These are phyloP conservation scores for Phoenicopterus ruber DNA, from an alignment of 2,113 vertebrate species.

Conservation along the genomic window DNA sequence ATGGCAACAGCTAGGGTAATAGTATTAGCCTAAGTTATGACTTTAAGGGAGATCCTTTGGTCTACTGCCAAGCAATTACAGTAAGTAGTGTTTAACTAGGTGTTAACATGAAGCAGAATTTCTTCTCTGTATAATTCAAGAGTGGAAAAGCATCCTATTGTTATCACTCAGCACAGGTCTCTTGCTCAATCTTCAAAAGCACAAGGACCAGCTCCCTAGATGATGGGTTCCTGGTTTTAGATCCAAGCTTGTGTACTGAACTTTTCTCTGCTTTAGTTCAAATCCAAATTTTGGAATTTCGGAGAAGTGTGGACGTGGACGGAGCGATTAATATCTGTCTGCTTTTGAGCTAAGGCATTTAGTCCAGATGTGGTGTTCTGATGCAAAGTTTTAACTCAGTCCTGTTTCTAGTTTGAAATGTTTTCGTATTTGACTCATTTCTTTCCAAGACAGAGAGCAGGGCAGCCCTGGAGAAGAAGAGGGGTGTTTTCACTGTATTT, in stretches of 20 bases:
- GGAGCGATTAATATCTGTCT: not conserved
- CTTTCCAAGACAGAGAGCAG: not conserved
- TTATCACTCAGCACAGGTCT: not conserved
- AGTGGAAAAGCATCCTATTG: not conserved
- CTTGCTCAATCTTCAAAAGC: not conserved
- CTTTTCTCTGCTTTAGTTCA: not conserved
- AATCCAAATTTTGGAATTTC: not conserved
- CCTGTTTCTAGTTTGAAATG: not conserved
- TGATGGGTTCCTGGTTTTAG: not conserved
- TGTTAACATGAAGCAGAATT: not conserved
- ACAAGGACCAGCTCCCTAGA: not conserved
- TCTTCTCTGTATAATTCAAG: not conserved
- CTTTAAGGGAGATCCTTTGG: not conserved
- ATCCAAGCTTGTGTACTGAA: not conserved
- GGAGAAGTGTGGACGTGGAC: not conserved
- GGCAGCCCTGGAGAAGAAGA: not conserved
- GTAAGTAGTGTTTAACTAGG: not conserved
- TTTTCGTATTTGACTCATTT: not conserved
- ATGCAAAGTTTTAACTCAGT: not conserved
- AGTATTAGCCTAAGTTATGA: not conserved
- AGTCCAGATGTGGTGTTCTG: not conserved
- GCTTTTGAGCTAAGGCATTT: not conserved
- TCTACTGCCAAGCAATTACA: conserved; percentile 14
- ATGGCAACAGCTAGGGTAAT: not conserved
- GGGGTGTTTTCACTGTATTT: not conserved